Evolutionary conservation across 2,888 invertebrate species (phyloP).

Genomic region (Drosophila fulvimacula): DNA sequence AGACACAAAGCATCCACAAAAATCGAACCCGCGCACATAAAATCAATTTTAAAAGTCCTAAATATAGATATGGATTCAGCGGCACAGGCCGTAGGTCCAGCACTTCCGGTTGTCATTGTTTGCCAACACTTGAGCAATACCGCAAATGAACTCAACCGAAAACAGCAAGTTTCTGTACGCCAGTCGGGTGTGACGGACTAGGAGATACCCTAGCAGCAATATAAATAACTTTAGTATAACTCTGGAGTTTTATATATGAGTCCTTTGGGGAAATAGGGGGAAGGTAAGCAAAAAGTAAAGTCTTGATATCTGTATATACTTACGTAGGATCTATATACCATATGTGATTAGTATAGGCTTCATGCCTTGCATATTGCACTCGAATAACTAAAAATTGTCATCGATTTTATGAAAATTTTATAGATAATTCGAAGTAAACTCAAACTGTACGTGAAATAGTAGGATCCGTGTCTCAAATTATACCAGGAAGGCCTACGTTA

Average conservation of each 20-base stretch:
- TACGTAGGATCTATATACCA: too few relatives aligned
- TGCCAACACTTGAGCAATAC: slow-evolving; percentile 30
- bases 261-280: too few relatives aligned
- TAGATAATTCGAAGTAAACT: too few relatives aligned
- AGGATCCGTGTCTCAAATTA: too few relatives aligned
- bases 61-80: slow-evolving; percentile 36
- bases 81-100: slow-evolving; percentile 12
- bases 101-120: slow-evolving; percentile 51
- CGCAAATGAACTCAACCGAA: slow-evolving; percentile 36
- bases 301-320: too few relatives aligned
- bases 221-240: background rate
- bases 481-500: too few relatives aligned
- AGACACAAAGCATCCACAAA: slow-evolving; percentile 23
- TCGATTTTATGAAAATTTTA: too few relatives aligned
- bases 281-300: too few relatives aligned
- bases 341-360: too few relatives aligned
- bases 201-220: background rate
- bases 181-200: background rate
- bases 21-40: slow-evolving; percentile 33
- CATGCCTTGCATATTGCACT: too few relatives aligned
- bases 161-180: background rate
- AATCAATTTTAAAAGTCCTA: slow-evolving; percentile 66
- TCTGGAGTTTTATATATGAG: background rate
- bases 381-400: too few relatives aligned
- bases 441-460: too few relatives aligned